Base-by-base conservation (phyloP, 2,888 invertebrate species). In the Zele albiditarsus region DNA sequence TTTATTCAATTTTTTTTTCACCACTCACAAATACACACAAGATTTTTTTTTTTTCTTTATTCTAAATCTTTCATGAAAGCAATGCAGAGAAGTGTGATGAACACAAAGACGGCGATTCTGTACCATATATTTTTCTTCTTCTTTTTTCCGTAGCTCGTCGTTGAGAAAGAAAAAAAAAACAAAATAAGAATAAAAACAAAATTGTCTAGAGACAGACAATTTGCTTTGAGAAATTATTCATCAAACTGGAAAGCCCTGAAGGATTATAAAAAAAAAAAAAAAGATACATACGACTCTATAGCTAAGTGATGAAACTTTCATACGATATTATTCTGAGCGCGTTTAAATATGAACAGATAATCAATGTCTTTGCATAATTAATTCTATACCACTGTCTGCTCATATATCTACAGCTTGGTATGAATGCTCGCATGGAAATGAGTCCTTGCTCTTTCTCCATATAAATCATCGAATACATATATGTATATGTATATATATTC, bases 161-260 rank as follows among this genome's bases (percentile, higher is more conserved):
- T 8, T 38, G 38, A 38, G n/a, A 38, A 20, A 53, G 14, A 57
- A 62, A 68, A 38, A 38, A 27, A 46, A 63, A 49, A 14, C 27
- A 28, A 20, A n/a, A 58, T 14, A 53, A 60, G 60, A 58, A 33
- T 14, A 38, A 60, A 60, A 60, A 63, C 49, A 60, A 73, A 73
- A 31, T 28, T 8, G 57, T 38, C 28, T 42, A 58, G 67, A 66
- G 58, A 14, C 60, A 49, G 62, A 42, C 42, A 53, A 69, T 60
- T 49, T 20, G 75, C 87, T 87, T 87, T 88, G 87, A 87, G 85
- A 86, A 87, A 88, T 88, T 87, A 87, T 86, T 79, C 83, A 78
- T 76, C 81, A 84, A 80, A 83, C 86, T 84, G 87, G 84, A 88
- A 87, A 84, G 78, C 82, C 83, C 27, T 20, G 20, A 10, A 27